Conservation (phyloP, 1,140 invertebrate genomes). For the Heliothis subflexa region DNA sequence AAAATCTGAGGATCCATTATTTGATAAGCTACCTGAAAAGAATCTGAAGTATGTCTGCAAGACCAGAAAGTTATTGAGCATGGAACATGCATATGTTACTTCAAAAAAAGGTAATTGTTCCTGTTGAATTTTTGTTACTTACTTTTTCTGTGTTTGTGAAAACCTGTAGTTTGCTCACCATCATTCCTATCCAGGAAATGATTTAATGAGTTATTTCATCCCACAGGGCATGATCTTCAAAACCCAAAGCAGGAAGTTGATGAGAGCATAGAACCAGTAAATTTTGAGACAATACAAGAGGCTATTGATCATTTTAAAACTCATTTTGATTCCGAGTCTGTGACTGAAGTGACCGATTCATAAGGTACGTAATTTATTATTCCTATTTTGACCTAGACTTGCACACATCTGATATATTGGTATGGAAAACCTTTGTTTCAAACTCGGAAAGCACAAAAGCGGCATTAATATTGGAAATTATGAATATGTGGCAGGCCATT, state of each 20-base stretch:
- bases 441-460: too few relatives aligned
- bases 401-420: too few relatives aligned
- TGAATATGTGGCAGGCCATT: too few relatives aligned
- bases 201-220: slow-evolving; percentile 11
- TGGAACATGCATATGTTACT: slow-evolving; percentile 82
- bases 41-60: slow-evolving; percentile 78
- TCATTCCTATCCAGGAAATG: not conserved
- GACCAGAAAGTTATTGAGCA: slow-evolving; percentile 75
- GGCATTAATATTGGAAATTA: too few relatives aligned
- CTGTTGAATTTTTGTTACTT: too few relatives aligned
- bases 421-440: too few relatives aligned
- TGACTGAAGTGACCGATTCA: slow-evolving; percentile 13
- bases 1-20: slow-evolving; percentile 70
- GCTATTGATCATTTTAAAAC: slow-evolving; percentile 70
- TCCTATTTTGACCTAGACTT: not conserved
- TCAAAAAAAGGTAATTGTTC: slow-evolving; percentile 66
- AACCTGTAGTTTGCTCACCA: not conserved
- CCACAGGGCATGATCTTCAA: slow-evolving; percentile 59
- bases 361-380: not conserved
- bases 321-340: slow-evolving; percentile 47
- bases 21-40: slow-evolving; percentile 79
- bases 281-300: slow-evolving; percentile 70
- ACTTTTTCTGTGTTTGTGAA: not conserved
- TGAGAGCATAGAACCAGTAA: slow-evolving; percentile 59
- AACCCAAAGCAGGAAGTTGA: slow-evolving; percentile 49